Conservation (phyloP, 2,113 vertebrate genomes). For the Apodemus sylvaticus region DNA sequence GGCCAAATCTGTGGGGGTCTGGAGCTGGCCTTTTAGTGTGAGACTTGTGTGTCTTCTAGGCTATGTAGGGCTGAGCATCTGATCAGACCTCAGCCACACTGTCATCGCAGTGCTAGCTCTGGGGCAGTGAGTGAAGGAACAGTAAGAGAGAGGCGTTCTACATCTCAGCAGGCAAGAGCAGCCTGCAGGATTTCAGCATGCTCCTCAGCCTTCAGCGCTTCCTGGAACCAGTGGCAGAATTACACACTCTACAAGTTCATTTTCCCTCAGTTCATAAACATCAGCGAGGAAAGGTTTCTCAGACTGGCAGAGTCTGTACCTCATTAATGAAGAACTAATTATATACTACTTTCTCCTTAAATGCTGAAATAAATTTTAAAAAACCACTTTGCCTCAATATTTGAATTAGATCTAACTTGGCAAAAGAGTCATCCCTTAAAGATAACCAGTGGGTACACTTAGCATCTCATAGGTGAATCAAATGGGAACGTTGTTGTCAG, state of each 20-base stretch:
- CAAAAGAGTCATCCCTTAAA: slow-evolving; percentile 20
- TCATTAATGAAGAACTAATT: neutral
- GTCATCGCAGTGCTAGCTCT: neutral
- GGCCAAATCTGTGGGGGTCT: neutral
- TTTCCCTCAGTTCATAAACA: neutral
- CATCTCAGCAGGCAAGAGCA: neutral
- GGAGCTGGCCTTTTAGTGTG: neutral
- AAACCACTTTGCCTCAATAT: neutral
- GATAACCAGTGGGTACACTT: neutral
- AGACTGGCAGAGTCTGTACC: neutral
- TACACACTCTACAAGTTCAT: neutral
- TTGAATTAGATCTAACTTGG: slow-evolving; percentile 45
- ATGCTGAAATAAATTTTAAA: neutral
- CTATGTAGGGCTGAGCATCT: neutral
- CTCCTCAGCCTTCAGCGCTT: neutral
- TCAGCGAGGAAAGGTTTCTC: neutral
- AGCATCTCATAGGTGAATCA: neutral
- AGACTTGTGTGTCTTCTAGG: neutral
- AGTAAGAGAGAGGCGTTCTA: neutral
- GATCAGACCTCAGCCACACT: neutral
- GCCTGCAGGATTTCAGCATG: neutral
- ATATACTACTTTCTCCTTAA: neutral
- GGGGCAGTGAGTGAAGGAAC: neutral
- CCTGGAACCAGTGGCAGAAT: neutral
- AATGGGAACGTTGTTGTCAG: slow-evolving; percentile 15